These are phyloP conservation scores for Stratiolaelaps scimitus DNA, from an alignment of 1,140 invertebrate species.

Conservation along the genomic window DNA sequence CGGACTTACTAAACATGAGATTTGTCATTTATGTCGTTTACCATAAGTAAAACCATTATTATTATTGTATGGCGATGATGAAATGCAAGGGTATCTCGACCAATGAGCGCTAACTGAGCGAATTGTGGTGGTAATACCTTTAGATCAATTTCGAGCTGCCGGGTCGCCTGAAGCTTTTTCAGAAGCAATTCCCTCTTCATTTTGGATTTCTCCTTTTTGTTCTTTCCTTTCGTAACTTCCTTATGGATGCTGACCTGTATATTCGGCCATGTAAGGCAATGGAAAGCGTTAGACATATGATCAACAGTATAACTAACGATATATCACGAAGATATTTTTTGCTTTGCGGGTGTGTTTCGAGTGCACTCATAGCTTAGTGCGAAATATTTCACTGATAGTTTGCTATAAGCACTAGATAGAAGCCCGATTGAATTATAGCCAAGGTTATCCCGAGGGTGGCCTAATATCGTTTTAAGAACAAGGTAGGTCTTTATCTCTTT, in stretches of 20 bases:
- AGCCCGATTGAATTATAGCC: no score
- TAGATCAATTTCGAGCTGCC: neutral
- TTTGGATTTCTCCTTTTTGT: conserved; percentile 15
- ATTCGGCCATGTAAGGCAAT: neutral
- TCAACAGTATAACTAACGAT: neutral
- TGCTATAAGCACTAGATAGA: no score
- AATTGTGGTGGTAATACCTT: neutral
- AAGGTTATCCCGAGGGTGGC: no score
- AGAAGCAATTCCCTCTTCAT: neutral
- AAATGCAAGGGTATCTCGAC: neutral
- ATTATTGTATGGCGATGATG: neutral
- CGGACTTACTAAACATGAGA: no score
- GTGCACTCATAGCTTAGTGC: no score
- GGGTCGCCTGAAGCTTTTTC: neutral
- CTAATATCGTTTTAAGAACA: no score
- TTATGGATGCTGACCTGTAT: conserved; percentile 20
- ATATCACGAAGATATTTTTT: no score
- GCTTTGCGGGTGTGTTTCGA: no score
- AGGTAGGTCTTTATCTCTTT: no score
- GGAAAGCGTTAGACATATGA: neutral
- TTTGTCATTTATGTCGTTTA: no score
- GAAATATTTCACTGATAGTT: no score
- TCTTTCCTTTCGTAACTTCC: conserved; percentile 10
- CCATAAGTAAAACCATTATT: no score
- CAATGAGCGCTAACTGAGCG: neutral